Conservation (phyloP, 1,140 invertebrate species). For the Apis florea region DNA sequence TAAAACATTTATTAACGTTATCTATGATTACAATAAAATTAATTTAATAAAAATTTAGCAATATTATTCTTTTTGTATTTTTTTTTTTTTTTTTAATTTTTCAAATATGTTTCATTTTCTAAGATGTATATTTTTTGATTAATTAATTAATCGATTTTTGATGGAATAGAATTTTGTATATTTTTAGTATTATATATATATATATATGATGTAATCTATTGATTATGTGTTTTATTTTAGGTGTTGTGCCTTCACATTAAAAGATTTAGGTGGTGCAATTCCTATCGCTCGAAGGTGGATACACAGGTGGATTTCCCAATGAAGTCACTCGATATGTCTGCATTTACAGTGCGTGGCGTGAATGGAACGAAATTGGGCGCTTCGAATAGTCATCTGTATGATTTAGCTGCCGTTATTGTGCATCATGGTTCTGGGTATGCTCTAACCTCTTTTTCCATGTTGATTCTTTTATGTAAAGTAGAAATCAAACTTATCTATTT, state of each 20-base stretch:
- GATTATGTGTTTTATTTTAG: conserved; percentile 74
- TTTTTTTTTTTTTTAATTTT: background rate
- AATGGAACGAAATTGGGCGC: conserved; percentile 85
- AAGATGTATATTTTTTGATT: background rate
- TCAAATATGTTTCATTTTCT: background rate
- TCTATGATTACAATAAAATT: too few relatives aligned
- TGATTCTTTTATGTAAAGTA: background rate
- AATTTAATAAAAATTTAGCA: background rate
- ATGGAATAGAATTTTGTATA: background rate
- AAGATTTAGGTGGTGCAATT: conserved; percentile 92
- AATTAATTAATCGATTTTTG: too few relatives aligned
- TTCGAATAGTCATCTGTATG: conserved; percentile 86
- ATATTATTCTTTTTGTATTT: background rate
- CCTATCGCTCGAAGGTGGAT: conserved; percentile 90
- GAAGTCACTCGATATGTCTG: conserved; percentile 89
- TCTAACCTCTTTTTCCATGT: background rate
- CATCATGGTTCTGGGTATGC: conserved; percentile 90
- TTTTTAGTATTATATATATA: background rate
- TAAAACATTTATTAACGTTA: too few relatives aligned
- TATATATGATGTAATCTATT: background rate
- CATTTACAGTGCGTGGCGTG: conserved; percentile 86
- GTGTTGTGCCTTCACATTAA: conserved; percentile 92
- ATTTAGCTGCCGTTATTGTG: conserved; percentile 91
- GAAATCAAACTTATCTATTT: background rate
- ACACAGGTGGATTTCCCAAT: conserved; percentile 90